These are phyloP conservation scores for Spea hammondii DNA, from an alignment of 2,797 vertebrate genomes.

Conservation along the genomic window DNA sequence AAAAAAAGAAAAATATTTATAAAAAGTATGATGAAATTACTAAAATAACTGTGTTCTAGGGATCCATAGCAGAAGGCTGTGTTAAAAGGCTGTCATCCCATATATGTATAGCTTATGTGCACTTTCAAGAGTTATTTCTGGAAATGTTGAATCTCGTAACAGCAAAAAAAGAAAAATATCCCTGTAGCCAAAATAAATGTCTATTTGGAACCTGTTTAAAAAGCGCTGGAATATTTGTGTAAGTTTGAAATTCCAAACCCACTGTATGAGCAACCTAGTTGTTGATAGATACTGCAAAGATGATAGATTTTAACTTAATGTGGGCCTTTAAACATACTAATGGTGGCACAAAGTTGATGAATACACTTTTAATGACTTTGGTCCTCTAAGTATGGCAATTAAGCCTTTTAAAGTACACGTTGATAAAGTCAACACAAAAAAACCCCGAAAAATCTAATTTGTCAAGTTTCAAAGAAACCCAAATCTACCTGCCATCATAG, in stretches of 20 bases:
- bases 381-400: too few species aligned
- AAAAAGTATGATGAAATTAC: slow-evolving; percentile 1
- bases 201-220: slow-evolving; percentile 60
- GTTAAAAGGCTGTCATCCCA: slow-evolving; percentile 50
- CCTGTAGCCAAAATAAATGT: slow-evolving; percentile 69
- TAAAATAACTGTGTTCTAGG: neutral
- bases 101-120: slow-evolving; percentile 55
- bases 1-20: neutral
- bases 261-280: slow-evolving; percentile 46
- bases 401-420: too few species aligned
- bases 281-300: slow-evolving; percentile 43
- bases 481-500: too few species aligned
- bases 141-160: slow-evolving; percentile 68
- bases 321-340: slow-evolving; percentile 33
- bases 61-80: slow-evolving; percentile 7
- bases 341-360: slow-evolving; percentile 11
- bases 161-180: slow-evolving; percentile 69
- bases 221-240: slow-evolving; percentile 60
- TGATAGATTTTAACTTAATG: slow-evolving; percentile 12
- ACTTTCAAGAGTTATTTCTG: slow-evolving; percentile 72
- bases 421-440: too few species aligned
- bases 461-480: too few species aligned
- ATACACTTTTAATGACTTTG: slow-evolving; percentile 3
- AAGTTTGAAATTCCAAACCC: slow-evolving; percentile 56
- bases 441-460: too few species aligned